A percentile compares a stretch with the other conserved stretches of the same genome.
These are phyloP conservation scores for Mus pahari DNA, from an alignment of 2,113 vertebrate species.

Conservation along the genomic window DNA sequence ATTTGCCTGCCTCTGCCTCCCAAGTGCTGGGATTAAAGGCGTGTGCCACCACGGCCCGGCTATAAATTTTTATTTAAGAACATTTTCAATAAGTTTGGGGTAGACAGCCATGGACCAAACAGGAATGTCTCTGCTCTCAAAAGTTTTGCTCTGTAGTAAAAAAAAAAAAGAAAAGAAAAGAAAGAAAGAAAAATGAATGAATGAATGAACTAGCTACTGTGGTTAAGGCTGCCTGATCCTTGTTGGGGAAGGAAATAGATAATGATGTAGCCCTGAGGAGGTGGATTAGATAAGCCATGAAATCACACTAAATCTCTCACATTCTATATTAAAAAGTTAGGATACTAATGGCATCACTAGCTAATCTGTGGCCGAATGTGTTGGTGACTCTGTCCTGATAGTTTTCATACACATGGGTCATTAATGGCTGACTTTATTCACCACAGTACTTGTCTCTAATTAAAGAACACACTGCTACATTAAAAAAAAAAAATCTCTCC, in stretches of 20 bases:
- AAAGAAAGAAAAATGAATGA: slow-evolving; percentile 23
- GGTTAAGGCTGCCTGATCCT: not conserved
- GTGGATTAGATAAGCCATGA: not conserved
- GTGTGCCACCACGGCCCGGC: no score
- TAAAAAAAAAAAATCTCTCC: slow-evolving; percentile 8
- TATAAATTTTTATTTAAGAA: no score
- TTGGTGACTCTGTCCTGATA: not conserved
- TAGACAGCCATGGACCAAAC: not conserved
- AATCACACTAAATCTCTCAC: not conserved
- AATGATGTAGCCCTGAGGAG: not conserved
- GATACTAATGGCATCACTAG: not conserved
- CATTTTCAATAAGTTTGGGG: not conserved
- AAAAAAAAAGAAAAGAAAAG: no score
- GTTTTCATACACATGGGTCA: not conserved
- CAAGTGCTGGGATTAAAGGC: no score
- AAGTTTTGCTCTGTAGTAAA: not conserved
- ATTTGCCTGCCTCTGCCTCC: no score
- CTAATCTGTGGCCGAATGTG: slow-evolving; percentile 15
- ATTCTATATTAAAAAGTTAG: not conserved
- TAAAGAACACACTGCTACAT: not conserved
- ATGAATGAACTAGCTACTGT: not conserved
- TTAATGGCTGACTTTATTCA: slow-evolving; percentile 6
- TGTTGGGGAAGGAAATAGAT: not conserved
- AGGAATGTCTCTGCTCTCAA: not conserved
- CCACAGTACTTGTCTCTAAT: not conserved